Evolutionary conservation across 2,888 invertebrate species (phyloP).

Genomic region (Girardia tigrina): DNA sequence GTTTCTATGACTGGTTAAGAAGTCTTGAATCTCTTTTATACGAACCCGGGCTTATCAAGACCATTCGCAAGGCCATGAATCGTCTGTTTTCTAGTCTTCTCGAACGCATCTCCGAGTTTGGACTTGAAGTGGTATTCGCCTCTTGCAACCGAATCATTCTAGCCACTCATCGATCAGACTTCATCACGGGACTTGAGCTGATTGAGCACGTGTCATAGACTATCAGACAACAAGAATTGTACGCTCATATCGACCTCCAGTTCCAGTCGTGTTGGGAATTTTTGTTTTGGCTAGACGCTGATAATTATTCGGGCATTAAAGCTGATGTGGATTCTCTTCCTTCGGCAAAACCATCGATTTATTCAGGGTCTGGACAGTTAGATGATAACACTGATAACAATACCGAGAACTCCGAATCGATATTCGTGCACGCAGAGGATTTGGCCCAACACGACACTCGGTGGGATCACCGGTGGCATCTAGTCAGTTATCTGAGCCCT

Average conservation of each 20-base stretch:
- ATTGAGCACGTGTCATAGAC: constrained; percentile 70
- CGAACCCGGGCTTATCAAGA: constrained; percentile 78
- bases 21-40: constrained; percentile 73
- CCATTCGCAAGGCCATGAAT: constrained; percentile 80
- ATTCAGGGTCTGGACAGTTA: background rate
- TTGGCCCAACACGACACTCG: constrained; percentile 57
- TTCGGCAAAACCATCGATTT: constrained; percentile 63
- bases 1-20: constrained; percentile 80
- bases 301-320: constrained; percentile 39
- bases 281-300: constrained; percentile 62
- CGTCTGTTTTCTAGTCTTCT: constrained; percentile 61
- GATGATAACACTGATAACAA: background rate
- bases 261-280: constrained; percentile 77
- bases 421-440: constrained; percentile 37
- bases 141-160: constrained; percentile 72
- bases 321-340: constrained; percentile 34
- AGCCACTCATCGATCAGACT: constrained; percentile 66
- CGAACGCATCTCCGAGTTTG: constrained; percentile 60
- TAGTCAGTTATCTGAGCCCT: constrained; percentile 65
- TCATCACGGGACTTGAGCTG: constrained; percentile 73
- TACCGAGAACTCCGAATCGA: background rate
- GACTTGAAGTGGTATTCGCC: constrained; percentile 70
- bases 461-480: constrained; percentile 76
- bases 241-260: constrained; percentile 74
- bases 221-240: constrained; percentile 74